phyloP scores from a whole-genome alignment of 2,797 vertebrate species.

The Phrynocephalus vlangalii region DNA sequence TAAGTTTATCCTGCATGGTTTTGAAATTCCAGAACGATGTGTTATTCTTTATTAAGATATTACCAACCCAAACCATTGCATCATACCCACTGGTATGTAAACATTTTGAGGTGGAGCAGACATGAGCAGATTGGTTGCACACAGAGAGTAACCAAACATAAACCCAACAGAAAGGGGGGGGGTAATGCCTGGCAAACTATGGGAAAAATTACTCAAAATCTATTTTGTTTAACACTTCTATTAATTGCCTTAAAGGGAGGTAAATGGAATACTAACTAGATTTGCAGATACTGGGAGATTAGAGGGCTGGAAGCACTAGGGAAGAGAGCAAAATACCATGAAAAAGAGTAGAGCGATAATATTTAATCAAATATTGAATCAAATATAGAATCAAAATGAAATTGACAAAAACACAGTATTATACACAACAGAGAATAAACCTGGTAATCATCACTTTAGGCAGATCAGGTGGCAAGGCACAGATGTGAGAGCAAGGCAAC shows the following conservation, averaged over 20 bases:
- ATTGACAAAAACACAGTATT: too few relatives aligned
- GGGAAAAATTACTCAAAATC: neutral
- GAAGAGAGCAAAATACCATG: neutral
- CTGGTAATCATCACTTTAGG: neutral
- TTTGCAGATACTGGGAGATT: slow-evolving; percentile 9
- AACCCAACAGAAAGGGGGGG: neutral
- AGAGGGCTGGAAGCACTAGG: slow-evolving; percentile 1
- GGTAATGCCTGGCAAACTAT: neutral
- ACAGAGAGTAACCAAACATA: neutral
- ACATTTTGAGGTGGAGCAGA: slow-evolving; percentile 29
- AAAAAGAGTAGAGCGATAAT: neutral
- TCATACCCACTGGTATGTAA: neutral
- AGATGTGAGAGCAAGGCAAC: neutral
- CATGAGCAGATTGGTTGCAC: neutral
- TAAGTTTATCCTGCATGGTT: neutral
- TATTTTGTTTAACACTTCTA: neutral
- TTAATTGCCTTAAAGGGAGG: neutral
- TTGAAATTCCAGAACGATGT: slow-evolving; percentile 5
- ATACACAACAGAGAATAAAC: neutral
- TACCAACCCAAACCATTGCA: neutral
- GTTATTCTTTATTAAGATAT: slow-evolving; percentile 5
- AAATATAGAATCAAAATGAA: too few relatives aligned
- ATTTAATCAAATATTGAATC: too few relatives aligned
- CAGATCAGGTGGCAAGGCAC: neutral
- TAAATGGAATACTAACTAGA: slow-evolving; percentile 26